Percentiles rank a stretch among this genome's conserved stretches.
Evolutionary conservation across 2,113 vertebrate genomes (phyloP).

Genomic region (Clupea harengus): DNA sequence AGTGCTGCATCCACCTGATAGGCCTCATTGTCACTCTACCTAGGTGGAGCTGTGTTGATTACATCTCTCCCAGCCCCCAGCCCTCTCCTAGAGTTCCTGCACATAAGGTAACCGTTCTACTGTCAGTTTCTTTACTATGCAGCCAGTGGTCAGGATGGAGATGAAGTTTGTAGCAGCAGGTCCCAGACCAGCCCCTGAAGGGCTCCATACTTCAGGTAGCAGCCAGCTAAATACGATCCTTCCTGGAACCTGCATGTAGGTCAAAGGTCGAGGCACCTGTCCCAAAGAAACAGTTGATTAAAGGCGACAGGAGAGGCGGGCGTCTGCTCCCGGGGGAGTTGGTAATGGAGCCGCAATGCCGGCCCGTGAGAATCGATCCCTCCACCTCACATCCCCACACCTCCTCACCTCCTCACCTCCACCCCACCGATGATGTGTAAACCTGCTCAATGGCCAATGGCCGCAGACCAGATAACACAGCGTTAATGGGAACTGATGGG

Average conservation of each 20-base stretch:
- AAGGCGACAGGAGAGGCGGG: background rate
- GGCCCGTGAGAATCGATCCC: background rate
- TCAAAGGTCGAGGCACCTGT: constrained; percentile 35
- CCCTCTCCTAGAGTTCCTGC: background rate
- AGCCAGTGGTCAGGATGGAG: background rate
- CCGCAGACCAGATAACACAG: constrained; percentile 32
- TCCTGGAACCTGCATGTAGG: background rate
- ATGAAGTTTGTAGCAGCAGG: background rate
- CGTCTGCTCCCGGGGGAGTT: background rate
- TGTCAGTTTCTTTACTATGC: background rate
- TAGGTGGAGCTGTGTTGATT: background rate
- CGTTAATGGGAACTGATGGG: constrained; percentile 42
- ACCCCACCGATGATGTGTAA: background rate
- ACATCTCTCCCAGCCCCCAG: background rate
- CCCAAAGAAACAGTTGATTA: constrained; percentile 15
- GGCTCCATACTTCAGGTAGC: background rate
- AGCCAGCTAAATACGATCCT: background rate
- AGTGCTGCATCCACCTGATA: background rate
- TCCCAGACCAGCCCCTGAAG: background rate
- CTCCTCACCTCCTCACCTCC: background rate
- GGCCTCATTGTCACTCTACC: background rate
- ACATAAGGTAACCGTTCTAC: background rate
- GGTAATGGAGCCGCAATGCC: background rate
- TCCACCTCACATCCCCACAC: background rate
- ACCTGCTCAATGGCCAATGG: constrained; percentile 16